Percentiles rank a stretch among this genome's conserved stretches.
These are phyloP conservation scores for Platerodrilus igneus DNA, from an alignment of 2,888 invertebrate genomes.

Conservation along the genomic window DNA sequence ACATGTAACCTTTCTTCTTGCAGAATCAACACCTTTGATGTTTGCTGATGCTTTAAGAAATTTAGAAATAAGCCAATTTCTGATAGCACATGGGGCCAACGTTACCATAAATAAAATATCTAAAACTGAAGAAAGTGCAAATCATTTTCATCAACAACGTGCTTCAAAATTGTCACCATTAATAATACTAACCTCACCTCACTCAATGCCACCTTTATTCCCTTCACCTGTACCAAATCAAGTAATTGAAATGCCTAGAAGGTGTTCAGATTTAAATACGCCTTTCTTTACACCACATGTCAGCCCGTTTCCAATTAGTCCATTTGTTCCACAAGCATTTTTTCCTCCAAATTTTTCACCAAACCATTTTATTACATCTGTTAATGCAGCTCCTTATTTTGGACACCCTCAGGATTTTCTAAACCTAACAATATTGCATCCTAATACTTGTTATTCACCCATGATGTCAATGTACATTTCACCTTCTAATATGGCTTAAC, in stretches of 20 bases:
- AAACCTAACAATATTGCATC: too few relatives aligned
- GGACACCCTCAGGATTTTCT: too few relatives aligned
- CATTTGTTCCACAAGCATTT: slow-evolving; percentile 22
- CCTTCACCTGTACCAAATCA: too few relatives aligned
- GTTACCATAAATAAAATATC: slow-evolving; percentile 27
- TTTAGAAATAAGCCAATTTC: slow-evolving; percentile 27
- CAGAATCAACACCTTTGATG: slow-evolving; percentile 42
- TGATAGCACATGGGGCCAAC: slow-evolving; percentile 35
- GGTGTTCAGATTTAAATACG: slow-evolving; percentile 23
- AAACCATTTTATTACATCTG: slow-evolving; percentile 16
- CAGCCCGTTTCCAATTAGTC: slow-evolving; percentile 22
- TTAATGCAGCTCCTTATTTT: too few relatives aligned
- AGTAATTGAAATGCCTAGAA: slow-evolving; percentile 11
- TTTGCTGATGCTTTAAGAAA: slow-evolving; percentile 39
- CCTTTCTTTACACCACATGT: slow-evolving; percentile 21
- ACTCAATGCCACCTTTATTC: too few relatives aligned
- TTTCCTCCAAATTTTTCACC: slow-evolving; percentile 34
- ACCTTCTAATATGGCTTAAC: too few relatives aligned
- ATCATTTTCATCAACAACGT: slow-evolving; percentile 2
- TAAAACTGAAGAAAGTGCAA: slow-evolving; percentile 5
- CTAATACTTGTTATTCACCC: too few relatives aligned
- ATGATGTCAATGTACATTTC: too few relatives aligned
- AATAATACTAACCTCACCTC: too few relatives aligned
- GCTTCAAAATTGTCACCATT: too few relatives aligned
- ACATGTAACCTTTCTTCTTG: too few relatives aligned